Conservation (phyloP, 2,113 vertebrate species). For the Nanger granti region DNA sequence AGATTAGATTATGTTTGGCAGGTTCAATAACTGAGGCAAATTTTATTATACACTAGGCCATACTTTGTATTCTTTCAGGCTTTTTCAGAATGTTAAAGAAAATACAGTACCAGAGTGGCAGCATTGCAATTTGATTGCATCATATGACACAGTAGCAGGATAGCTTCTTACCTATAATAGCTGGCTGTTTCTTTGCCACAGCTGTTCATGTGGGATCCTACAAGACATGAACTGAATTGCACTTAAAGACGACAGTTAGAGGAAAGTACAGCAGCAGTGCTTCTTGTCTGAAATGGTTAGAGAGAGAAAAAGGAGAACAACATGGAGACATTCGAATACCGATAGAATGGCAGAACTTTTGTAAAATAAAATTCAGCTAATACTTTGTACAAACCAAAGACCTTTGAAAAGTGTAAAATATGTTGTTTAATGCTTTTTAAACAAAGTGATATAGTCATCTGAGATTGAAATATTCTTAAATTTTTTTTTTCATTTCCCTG, state of each 20-base stretch:
- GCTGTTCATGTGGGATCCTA: not conserved
- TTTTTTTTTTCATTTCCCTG: not conserved
- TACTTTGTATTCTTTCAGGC: not conserved
- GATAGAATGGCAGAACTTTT: not conserved
- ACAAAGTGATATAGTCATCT: not conserved
- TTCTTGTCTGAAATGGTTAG: not conserved
- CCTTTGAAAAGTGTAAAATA: not conserved
- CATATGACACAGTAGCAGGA: not conserved
- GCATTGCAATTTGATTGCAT: not conserved
- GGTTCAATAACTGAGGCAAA: not conserved
- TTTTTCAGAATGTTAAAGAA: not conserved
- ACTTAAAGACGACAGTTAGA: not conserved
- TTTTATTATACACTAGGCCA: not conserved
- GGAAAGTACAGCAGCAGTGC: not conserved
- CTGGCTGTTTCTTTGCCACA: not conserved
- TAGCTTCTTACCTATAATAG: not conserved
- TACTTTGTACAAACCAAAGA: not conserved
- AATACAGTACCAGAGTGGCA: not conserved
- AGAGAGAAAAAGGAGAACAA: not conserved
- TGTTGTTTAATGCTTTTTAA: not conserved
- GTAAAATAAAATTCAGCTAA: not conserved
- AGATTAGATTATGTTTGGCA: not conserved
- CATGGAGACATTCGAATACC: not conserved
- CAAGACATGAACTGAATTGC: not conserved
- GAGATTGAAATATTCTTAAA: not conserved